phyloP scores from a whole-genome alignment of 2,797 vertebrate species.

The Morus bassanus region DNA sequence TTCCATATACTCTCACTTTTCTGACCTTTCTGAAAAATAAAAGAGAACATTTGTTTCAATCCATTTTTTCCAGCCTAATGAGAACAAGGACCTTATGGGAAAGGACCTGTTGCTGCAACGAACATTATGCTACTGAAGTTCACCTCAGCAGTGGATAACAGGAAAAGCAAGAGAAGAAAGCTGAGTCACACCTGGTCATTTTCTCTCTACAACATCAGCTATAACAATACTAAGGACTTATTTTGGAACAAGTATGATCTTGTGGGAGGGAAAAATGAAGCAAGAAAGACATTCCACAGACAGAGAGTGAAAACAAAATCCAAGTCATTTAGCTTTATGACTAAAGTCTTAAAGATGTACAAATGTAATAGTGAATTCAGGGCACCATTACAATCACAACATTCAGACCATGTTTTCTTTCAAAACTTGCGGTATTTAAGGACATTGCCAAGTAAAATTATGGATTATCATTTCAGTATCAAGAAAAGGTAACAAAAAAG shows the following conservation, averaged over 20 bases:
- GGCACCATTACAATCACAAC: conserved; percentile 37
- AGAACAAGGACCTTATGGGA: background rate
- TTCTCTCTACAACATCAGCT: background rate
- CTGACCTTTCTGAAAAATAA: background rate
- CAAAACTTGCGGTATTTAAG: conserved; percentile 27
- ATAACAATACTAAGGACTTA: conserved; percentile 19
- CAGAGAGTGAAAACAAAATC: conserved; percentile 27
- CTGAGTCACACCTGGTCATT: conserved; percentile 33
- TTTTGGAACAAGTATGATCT: conserved; percentile 41
- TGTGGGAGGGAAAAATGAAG: conserved; percentile 24
- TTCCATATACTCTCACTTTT: background rate
- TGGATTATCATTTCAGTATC: background rate
- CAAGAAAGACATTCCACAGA: background rate
- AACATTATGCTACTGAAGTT: background rate
- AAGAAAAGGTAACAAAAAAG: conserved; percentile 14
- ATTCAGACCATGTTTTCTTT: conserved; percentile 46
- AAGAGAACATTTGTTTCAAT: background rate
- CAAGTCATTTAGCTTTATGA: conserved; percentile 20
- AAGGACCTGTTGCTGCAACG: background rate
- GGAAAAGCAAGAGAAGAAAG: conserved; percentile 17
- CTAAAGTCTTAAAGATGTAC: background rate
- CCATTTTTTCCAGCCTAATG: background rate
- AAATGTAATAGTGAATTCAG: conserved; percentile 29
- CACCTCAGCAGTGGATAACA: background rate
- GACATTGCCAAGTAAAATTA: conserved; percentile 21